Base-by-base conservation (phyloP, 2,797 vertebrate species). In the Catostomus latipinnis region DNA sequence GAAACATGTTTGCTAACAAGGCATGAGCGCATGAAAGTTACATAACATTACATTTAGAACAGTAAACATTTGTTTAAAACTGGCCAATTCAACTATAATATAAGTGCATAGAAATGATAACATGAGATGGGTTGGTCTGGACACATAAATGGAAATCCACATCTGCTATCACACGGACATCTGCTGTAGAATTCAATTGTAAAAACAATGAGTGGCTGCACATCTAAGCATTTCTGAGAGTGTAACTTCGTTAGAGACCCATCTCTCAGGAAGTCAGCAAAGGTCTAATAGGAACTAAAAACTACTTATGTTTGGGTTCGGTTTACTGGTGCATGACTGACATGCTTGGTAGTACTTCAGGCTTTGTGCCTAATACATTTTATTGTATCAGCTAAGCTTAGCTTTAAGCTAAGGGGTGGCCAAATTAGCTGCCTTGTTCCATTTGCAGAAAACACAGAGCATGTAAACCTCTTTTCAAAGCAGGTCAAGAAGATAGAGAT, bases 211-310 rank as follows among this genome's bases (percentile, higher is more conserved):
- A 45, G 60, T 16, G 49, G 49, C 65, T 49, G 65, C 22, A 74
- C 34, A n/a, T 70, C 63, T 69, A 66, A 80, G 82, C 72, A 50
- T 73, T 78, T 72, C 50, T 62, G 49, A 34, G 46, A 14, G 49
- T 34, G 79, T 82, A 86, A 86, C 82, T 78, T 78, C 16, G 5
- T 82, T 72, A 82, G 74, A 63, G 53, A 58, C 34, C 74, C 74
- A 67, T 82, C 66, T 79, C 56, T 34, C 45, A 81, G 84, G 76
- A 86, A 82, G 53, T 48, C 45, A 62, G 76, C 60, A 18, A 16
- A 66, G 52, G 80, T 22, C 73, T 83, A 73, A 83, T 78, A 74
- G 69, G 16, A 67, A 14, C 60, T 68, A 63, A 84, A 66, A 83
- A 57, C 65, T 80, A 81, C 73, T 81, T 82, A 82, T 72, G 73